Evolutionary conservation across 64 coral and sea anemone species (phyloP), one percentile per base, ranked within the genome.

Genomic region (Acropora tenuis): DNA sequence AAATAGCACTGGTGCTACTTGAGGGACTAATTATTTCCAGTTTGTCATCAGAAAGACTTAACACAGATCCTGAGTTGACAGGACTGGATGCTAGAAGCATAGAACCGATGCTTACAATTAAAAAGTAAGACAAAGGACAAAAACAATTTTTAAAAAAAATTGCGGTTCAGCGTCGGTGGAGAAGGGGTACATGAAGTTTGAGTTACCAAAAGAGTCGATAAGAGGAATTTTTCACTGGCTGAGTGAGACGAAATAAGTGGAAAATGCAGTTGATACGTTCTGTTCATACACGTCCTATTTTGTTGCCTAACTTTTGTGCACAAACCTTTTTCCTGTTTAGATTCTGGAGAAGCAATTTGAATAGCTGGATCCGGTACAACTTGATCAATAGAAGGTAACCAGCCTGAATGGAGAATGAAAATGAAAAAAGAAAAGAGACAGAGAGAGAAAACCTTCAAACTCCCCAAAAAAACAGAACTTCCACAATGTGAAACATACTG

Each of bases 361-460:
- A 30, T 7, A 85, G 49, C 65, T 10, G 48, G 6, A 46, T 85
- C 82, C 4, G 66, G 82, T 44, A 85, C 82, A 10, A 85, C 82
- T 8, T 85, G 82, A 49, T 17, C 16, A 71, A 85, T 85, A 8
- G 82, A 67, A n/a, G 82, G 82, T 85, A 85, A 85, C 82, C 82
- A 85, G 3, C 65, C 82, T 85, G 13, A 10, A 4, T 49, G 3
- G 8, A 41, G 18, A 5, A 48, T 69, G 8, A 18, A 43, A 76
- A 1, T 78, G 13, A 5, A 10, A 48, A 17, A 47, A 6, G 2
- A 13, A 63, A 11, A 30, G 30, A 30, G 30, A 30, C 0, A 30
- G 30, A 30, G 30, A 30, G 30, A 30, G 30, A 30, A 30, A 30
- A 30, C 30, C 30, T 30, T 30, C 0, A 30, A 30, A 30, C 0